A percentile compares a stretch with the other conserved stretches of the same genome.
Evolutionary conservation across 1,140 invertebrate species (phyloP).

Genomic region (Atta texana): DNA sequence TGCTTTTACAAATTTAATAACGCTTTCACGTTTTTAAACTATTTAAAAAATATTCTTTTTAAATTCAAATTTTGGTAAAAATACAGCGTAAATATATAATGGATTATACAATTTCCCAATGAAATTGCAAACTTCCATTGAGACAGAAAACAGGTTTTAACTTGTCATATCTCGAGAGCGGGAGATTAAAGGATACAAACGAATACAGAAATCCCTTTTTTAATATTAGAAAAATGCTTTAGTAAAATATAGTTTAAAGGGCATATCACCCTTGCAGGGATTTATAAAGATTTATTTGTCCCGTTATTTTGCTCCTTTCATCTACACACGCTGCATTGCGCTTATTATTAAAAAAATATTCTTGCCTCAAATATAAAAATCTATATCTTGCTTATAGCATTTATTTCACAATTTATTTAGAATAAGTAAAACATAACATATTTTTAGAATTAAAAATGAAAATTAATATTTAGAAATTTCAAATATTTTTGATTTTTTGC

Average conservation of each 20-base stretch:
- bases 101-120: slow-evolving; percentile 47
- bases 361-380: not conserved
- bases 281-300: slow-evolving; percentile 40
- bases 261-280: slow-evolving; percentile 16
- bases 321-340: not conserved
- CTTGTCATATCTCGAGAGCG: slow-evolving; percentile 30
- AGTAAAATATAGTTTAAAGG: slow-evolving; percentile 42
- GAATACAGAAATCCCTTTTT: slow-evolving; percentile 38
- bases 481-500: not conserved
- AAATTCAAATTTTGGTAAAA: slow-evolving; percentile 21
- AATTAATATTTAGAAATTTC: not conserved
- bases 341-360: slow-evolving; percentile 25
- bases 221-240: slow-evolving; percentile 42
- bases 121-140: slow-evolving; percentile 32
- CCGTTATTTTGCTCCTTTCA: slow-evolving; percentile 16
- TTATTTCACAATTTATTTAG: not conserved
- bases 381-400: not conserved
- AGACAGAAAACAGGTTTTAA: slow-evolving; percentile 47
- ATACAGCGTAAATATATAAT: slow-evolving; percentile 26
- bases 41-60: not conserved
- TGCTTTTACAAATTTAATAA: slow-evolving; percentile 6
- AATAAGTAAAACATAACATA: not conserved
- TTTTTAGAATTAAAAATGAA: not conserved
- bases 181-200: slow-evolving; percentile 51
- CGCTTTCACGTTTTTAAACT: not conserved